Percentiles rank a stretch among this genome's conserved stretches.
These are phyloP conservation scores for Tolmerus cingulatus DNA, from an alignment of 2,888 invertebrate genomes.

Conservation along the genomic window DNA sequence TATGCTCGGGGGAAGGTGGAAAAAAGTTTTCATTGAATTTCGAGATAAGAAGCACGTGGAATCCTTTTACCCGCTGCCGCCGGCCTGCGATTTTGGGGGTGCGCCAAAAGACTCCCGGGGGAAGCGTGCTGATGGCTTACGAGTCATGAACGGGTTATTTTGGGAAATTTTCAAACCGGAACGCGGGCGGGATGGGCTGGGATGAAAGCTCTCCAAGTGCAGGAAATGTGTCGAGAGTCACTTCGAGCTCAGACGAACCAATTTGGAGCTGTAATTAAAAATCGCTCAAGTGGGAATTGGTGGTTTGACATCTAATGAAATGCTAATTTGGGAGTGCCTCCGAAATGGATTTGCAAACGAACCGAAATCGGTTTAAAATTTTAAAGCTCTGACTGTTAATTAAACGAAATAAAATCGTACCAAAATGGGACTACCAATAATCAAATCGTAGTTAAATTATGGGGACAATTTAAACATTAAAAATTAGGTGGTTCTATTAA, in stretches of 20 bases:
- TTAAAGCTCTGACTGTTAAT: background rate
- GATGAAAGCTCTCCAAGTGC: background rate
- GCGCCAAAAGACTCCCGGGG: background rate
- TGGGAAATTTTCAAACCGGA: background rate
- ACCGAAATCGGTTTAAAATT: background rate
- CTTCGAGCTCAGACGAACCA: background rate
- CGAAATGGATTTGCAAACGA: background rate
- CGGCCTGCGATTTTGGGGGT: background rate
- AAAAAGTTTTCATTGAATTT: background rate
- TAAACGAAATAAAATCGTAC: background rate
- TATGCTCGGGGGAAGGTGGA: background rate
- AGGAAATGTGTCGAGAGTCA: background rate
- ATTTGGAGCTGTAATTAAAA: background rate
- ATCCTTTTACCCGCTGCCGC: background rate
- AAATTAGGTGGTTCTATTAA: background rate
- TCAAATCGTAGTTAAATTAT: background rate
- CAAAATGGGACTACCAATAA: background rate
- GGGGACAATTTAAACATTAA: background rate
- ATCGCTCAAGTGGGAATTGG: background rate
- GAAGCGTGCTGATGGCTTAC: background rate
- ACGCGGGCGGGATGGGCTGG: background rate
- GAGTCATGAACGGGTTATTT: background rate
- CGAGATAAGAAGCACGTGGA: slow-evolving; percentile 21
- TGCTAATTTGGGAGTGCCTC: background rate
- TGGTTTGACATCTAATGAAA: background rate